phyloP scores from a whole-genome alignment of 2,888 invertebrate genomes.

The Tipula vernalis region DNA sequence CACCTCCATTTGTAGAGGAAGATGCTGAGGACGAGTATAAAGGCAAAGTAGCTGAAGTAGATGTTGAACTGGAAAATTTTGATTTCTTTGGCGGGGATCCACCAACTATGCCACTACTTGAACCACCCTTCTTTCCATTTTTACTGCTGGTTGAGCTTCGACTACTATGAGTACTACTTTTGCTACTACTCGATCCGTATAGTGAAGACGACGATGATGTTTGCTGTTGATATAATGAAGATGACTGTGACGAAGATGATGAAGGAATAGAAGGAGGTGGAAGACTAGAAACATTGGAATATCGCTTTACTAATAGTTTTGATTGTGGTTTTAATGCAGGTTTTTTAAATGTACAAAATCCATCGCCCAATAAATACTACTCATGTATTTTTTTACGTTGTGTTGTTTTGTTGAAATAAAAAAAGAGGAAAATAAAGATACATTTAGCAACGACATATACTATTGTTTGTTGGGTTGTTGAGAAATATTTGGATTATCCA shows the following conservation, averaged over 20 bases:
- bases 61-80: slow-evolving; percentile 22
- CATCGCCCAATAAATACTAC: slow-evolving; percentile 11
- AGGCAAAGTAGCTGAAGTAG: slow-evolving; percentile 11
- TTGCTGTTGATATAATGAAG: slow-evolving; percentile 11
- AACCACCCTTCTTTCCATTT: neutral
- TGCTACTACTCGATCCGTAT: slow-evolving; percentile 12
- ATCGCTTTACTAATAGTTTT: slow-evolving; percentile 18
- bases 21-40: slow-evolving; percentile 21
- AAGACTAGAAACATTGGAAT: slow-evolving; percentile 13
- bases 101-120: slow-evolving; percentile 8
- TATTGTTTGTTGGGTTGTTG: neutral
- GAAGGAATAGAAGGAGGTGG: slow-evolving; percentile 17
- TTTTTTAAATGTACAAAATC: slow-evolving; percentile 12
- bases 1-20: slow-evolving; percentile 13
- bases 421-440: neutral
- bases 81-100: slow-evolving; percentile 12
- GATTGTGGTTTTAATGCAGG: slow-evolving; percentile 18
- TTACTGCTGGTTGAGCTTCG: neutral
- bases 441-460: neutral
- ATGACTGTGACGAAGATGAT: slow-evolving; percentile 25
- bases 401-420: neutral
- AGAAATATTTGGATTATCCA: neutral
- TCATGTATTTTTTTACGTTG: neutral
- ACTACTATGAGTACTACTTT: neutral
- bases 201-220: slow-evolving; percentile 19